Percentiles rank a stretch among this genome's conserved stretches.
Evolutionary conservation across 2,888 invertebrate genomes (phyloP).

Genomic region (Meandrusa payeni): DNA sequence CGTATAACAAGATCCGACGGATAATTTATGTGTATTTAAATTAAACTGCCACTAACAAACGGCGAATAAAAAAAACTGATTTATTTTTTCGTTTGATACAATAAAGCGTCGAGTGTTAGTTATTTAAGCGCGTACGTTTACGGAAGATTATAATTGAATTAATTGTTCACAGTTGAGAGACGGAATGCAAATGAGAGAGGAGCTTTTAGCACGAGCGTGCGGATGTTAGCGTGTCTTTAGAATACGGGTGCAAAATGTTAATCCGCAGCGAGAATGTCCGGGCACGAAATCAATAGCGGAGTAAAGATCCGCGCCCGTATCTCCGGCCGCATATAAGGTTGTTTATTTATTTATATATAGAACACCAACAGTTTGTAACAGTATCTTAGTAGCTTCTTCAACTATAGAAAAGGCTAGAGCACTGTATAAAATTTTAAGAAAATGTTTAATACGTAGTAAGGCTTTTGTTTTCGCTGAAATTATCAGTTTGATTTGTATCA

Average conservation of each 20-base stretch:
- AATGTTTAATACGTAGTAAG: too few species aligned
- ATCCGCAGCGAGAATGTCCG: conserved; percentile 16
- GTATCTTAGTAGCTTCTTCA: too few species aligned
- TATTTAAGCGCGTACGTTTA: conserved; percentile 6
- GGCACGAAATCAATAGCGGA: conserved; percentile 13
- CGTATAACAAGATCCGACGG: conserved; percentile 9
- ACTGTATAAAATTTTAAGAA: too few species aligned
- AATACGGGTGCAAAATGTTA: conserved; percentile 20
- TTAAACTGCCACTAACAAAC: conserved; percentile 18
- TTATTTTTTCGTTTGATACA: conserved; percentile 9
- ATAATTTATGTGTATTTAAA: conserved; percentile 23
- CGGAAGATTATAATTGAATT: conserved; percentile 16
- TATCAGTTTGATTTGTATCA: too few species aligned
- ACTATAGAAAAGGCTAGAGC: too few species aligned
- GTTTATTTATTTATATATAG: too few species aligned
- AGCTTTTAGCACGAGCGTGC: conserved; percentile 14
- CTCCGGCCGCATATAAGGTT: background rate
- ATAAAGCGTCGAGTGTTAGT: conserved; percentile 6
- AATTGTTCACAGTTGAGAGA: conserved; percentile 21
- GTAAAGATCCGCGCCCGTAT: background rate
- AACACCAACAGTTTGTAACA: too few species aligned
- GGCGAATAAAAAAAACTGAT: conserved; percentile 10
- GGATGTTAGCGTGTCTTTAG: conserved; percentile 14
- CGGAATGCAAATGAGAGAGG: conserved; percentile 11
- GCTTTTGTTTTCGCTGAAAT: too few species aligned